phyloP scores from a whole-genome alignment of 2,797 vertebrate genomes.

The Chaetodon trifasciatus region DNA sequence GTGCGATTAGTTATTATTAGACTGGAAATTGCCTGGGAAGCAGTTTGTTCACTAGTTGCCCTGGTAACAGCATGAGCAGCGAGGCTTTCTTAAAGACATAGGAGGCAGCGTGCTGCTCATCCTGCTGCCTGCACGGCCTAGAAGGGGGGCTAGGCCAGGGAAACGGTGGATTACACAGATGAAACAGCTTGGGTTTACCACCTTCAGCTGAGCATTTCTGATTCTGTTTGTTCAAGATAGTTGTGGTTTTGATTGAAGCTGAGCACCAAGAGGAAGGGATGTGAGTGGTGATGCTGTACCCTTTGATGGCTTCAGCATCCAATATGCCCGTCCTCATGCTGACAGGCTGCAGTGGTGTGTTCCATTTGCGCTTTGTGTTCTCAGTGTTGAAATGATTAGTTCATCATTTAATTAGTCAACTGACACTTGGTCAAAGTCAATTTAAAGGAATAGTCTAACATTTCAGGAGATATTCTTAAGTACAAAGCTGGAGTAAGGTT shows the following conservation, averaged over 20 bases:
- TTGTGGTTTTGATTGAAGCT: background rate
- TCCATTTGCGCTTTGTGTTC: conserved; percentile 4
- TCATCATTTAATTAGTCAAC: background rate
- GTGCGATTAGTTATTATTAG: conserved; percentile 94
- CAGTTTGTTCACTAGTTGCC: conserved; percentile 93
- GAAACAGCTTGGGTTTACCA: background rate
- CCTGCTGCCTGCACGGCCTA: conserved; percentile 39
- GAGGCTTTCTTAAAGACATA: conserved; percentile 87
- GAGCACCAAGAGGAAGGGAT: background rate
- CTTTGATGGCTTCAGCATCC: background rate
- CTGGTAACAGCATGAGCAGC: conserved; percentile 91
- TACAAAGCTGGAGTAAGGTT: background rate
- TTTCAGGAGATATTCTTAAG: background rate
- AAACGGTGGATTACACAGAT: conserved; percentile 23
- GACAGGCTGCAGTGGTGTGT: background rate
- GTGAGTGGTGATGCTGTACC: background rate
- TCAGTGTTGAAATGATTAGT: background rate
- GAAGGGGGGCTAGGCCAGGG: conserved; percentile 16
- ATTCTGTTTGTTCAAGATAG: background rate
- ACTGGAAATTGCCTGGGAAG: conserved; percentile 89
- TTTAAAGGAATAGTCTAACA: background rate
- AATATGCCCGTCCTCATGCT: background rate
- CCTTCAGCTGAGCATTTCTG: background rate
- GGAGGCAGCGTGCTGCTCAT: conserved; percentile 39
- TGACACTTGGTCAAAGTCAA: background rate